Evolutionary conservation across 2,113 vertebrate genomes (phyloP), one percentile per base, ranked within the genome.

Genomic region (Pseudois nayaur): DNA sequence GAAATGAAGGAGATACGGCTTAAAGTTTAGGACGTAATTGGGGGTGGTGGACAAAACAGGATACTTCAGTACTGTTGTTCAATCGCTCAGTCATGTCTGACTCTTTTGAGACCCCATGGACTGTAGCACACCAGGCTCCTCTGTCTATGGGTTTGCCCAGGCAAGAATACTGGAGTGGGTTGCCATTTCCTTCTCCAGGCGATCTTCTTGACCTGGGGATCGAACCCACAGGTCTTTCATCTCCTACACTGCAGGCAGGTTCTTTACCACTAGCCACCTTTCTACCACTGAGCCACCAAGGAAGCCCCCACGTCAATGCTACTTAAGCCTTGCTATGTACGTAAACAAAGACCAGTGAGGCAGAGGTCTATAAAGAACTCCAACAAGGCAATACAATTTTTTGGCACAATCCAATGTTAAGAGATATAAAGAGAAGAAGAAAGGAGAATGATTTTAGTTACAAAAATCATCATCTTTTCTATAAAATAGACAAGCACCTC

Each of bases 71-170:
- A 23, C 9, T 43, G 17, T 11, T 43, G 40, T 40, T 40, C 8
- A 71, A 19, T 36, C 0, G 17, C n/a, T 74, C 12, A 27, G 11
- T 43, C 0, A 0, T 43, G 11, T 40, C 64, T 11, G 5, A 23
- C n/a, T 71, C 67, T 23, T 71, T 23, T 6, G 8, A 1, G 9
- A 67, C 19, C 67, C 9, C 67, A 21, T 71, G n/a, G n/a, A 71
- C 67, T 71, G 16, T 3, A 12, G n/a, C 19, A 5, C n/a, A 23
- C 19, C 67, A 71, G 67, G 19, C 10, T 71, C n/a, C n/a, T 36
- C n/a, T 36, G 5, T 36, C n/a, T 23, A 3, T 11, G n/a, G 67
- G 10, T 3, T 23, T 40, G 3, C 5, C n/a, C n/a, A 21, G 9
- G 19, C 67, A 71, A 23, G 67, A 71, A 71, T 36, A 40, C 5